Conservation (phyloP, 2,797 vertebrate genomes). For the Cyprinodon diabolis region DNA sequence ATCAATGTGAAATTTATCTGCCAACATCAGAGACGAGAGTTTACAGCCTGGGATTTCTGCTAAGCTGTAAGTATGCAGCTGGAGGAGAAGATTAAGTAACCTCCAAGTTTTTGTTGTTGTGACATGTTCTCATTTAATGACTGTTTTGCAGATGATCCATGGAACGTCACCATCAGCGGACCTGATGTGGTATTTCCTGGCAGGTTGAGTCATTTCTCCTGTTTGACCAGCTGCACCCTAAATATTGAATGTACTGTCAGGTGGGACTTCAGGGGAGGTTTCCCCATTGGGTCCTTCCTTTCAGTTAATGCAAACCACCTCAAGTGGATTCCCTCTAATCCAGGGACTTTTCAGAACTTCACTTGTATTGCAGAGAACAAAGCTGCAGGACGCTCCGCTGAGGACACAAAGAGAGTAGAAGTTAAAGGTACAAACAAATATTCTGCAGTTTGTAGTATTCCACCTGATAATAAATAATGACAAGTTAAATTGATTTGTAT, state of each 20-base stretch:
- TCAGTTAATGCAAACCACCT: conserved; percentile 34
- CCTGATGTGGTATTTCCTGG: conserved; percentile 32
- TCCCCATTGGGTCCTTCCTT: conserved; percentile 36
- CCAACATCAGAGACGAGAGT: background rate
- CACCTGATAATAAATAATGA: background rate
- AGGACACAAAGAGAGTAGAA: conserved; percentile 50
- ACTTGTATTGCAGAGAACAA: conserved; percentile 55
- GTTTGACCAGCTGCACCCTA: conserved; percentile 41
- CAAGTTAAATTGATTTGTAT: background rate
- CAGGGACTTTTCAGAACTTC: conserved; percentile 49
- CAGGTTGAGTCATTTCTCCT: conserved; percentile 36
- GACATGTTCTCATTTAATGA: background rate
- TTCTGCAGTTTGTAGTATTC: background rate
- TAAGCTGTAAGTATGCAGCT: conserved; percentile 45
- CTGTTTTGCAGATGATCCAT: conserved; percentile 38
- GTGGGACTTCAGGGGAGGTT: conserved; percentile 47
- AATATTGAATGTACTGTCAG: conserved; percentile 43
- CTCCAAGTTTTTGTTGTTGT: rapidly evolving
- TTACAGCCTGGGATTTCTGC: conserved; percentile 37
- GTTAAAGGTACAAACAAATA: conserved; percentile 39
- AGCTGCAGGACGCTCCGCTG: conserved; percentile 33
- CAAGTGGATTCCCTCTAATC: conserved; percentile 43
- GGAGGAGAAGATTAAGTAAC: background rate
- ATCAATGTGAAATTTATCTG: conserved; percentile 24
- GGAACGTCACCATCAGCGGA: conserved; percentile 50